Conservation (phyloP, 53 echinoderm and acorn worm species). For the Temnopleurus reevesii region DNA sequence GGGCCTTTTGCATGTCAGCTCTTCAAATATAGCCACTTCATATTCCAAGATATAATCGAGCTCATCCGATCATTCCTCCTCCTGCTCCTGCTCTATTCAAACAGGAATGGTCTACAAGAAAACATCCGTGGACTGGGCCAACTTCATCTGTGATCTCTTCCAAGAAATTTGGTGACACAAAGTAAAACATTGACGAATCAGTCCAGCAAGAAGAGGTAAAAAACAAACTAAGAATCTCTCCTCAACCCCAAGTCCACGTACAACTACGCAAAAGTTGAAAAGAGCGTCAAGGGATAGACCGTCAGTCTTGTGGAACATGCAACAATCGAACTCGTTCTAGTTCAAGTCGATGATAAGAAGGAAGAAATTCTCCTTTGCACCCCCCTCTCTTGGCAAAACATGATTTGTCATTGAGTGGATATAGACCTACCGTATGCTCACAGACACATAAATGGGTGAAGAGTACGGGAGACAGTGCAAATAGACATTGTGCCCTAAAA, state of each 20-base stretch:
- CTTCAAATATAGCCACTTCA: neutral
- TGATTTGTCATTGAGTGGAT: neutral
- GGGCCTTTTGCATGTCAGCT: too few relatives aligned
- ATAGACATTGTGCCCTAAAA: neutral
- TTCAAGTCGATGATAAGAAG: neutral
- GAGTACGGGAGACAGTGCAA: constrained; percentile 8
- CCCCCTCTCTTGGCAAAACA: neutral
- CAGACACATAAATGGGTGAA: neutral
- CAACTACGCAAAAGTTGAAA: neutral
- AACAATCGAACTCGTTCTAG: constrained; percentile 10
- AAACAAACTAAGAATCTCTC: neutral
- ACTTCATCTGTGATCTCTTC: constrained; percentile 16
- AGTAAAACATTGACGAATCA: neutral
- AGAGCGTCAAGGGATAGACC: neutral
- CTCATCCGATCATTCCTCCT: constrained; percentile 1
- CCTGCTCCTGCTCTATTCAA: neutral
- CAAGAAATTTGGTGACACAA: neutral
- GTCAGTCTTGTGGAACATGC: neutral
- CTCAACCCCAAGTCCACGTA: neutral
- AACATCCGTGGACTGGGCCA: constrained; percentile 36
- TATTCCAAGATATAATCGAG: constrained; percentile 1
- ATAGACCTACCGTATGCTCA: neutral
- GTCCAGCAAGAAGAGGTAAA: neutral
- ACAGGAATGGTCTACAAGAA: constrained; percentile 46
- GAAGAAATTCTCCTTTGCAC: too few relatives aligned